Conservation (phyloP, 2,888 invertebrate species). For the Barypeithes pellucidus region DNA sequence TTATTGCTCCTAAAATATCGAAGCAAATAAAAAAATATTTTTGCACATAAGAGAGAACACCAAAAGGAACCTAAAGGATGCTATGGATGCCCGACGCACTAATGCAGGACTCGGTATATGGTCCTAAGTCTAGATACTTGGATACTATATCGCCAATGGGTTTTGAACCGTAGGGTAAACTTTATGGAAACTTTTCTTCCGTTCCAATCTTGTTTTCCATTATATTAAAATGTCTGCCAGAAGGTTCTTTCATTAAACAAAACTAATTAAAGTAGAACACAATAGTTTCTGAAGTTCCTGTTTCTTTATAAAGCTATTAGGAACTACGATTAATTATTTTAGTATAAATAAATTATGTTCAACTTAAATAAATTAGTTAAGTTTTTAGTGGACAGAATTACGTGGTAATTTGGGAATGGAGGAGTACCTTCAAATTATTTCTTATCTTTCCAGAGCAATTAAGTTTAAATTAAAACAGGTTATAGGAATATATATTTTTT, state of each 20-base stretch:
- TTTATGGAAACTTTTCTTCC: constrained; percentile 47
- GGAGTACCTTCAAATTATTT: too few species aligned
- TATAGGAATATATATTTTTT: too few species aligned
- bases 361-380: neutral
- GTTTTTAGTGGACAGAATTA: neutral
- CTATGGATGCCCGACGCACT: too few species aligned
- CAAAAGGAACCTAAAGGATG: too few species aligned
- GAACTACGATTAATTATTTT: constrained; percentile 20
- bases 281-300: constrained; percentile 21
- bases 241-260: constrained; percentile 37
- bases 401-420: too few species aligned
- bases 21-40: too few species aligned
- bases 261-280: constrained; percentile 45
- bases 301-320: constrained; percentile 21
- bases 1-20: too few species aligned
- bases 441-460: too few species aligned
- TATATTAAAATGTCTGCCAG: constrained; percentile 41
- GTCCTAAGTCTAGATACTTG: constrained; percentile 14
- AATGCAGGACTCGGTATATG: too few species aligned
- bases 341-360: neutral
- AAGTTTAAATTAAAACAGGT: too few species aligned
- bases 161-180: constrained; percentile 43
- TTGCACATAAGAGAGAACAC: too few species aligned
- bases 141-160: constrained; percentile 45
- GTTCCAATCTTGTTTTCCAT: constrained; percentile 50